Evolutionary conservation across 2,888 invertebrate genomes (phyloP).

Genomic region (Cosmorhoe ocellata): DNA sequence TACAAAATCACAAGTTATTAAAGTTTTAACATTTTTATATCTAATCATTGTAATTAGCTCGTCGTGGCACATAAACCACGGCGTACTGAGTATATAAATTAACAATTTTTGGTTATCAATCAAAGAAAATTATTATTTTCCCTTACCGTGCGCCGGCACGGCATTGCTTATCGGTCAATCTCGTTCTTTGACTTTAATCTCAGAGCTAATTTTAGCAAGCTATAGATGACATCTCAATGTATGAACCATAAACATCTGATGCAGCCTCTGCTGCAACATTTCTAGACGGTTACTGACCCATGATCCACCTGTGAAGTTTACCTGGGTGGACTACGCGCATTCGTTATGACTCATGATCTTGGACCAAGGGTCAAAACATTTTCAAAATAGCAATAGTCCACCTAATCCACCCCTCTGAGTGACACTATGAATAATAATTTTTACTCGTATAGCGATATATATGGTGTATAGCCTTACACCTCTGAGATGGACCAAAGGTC

Average conservation of each 20-base stretch:
- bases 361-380: no score
- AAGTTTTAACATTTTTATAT: background rate
- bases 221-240: background rate
- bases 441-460: no score
- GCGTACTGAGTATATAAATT: slow-evolving; percentile 13
- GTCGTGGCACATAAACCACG: slow-evolving; percentile 15
- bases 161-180: slow-evolving; percentile 64
- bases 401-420: no score
- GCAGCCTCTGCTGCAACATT: no score
- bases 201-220: slow-evolving; percentile 2
- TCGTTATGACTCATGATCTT: no score
- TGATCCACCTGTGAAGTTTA: no score
- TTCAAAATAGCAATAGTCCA: no score
- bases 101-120: slow-evolving; percentile 29
- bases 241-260: background rate
- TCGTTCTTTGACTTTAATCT: slow-evolving; percentile 60
- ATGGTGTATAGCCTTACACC: no score
- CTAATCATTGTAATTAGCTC: slow-evolving; percentile 17
- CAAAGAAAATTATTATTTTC: slow-evolving; percentile 20
- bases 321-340: no score
- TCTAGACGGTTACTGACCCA: no score
- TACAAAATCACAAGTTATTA: background rate
- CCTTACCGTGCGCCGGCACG: slow-evolving; percentile 35
- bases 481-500: no score
- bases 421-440: no score